A percentile compares a stretch with the other conserved stretches of the same genome.
Conservation (phyloP, 1,140 invertebrate genomes). For the Drosophila nigrodunni region DNA sequence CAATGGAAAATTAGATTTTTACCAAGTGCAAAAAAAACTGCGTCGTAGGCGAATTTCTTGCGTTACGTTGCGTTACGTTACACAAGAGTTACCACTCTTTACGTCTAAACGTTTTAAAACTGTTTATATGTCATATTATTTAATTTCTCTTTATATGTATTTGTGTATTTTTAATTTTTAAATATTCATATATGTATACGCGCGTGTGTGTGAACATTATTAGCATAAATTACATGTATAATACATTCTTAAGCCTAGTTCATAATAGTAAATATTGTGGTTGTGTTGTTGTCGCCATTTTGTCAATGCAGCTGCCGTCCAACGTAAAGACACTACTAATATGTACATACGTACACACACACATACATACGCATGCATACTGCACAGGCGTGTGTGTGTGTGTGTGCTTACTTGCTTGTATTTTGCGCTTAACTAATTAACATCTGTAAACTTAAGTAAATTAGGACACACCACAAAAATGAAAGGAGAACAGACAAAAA, state of each 20-base stretch:
- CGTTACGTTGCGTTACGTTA: slow-evolving; percentile 26
- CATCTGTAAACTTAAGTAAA: slow-evolving; percentile 22
- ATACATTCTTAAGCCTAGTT: slow-evolving; percentile 61
- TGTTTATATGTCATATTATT: background rate
- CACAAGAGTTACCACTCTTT: slow-evolving; percentile 19
- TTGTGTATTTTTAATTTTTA: slow-evolving; percentile 17
- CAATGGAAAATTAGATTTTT: slow-evolving; percentile 71
- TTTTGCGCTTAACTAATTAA: slow-evolving; percentile 30
- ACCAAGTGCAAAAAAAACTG: slow-evolving; percentile 20
- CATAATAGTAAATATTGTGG: slow-evolving; percentile 43
- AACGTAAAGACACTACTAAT: slow-evolving; percentile 34
- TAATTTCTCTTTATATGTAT: slow-evolving; percentile 20
- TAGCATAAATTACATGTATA: slow-evolving; percentile 75
- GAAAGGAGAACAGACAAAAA: background rate
- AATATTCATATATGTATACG: slow-evolving; percentile 16
- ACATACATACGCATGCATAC: slow-evolving; percentile 11
- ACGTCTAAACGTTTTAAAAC: background rate
- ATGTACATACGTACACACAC: slow-evolving; percentile 35
- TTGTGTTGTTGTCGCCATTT: slow-evolving; percentile 18
- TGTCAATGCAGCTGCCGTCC: slow-evolving; percentile 24
- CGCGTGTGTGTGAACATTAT: slow-evolving; percentile 34
- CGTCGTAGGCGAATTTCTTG: slow-evolving; percentile 36
- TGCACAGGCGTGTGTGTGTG: background rate
- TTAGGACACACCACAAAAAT: slow-evolving; percentile 17
- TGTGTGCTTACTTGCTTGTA: slow-evolving; percentile 14